Percentiles rank a stretch among this genome's conserved stretches.
phyloP scores from a whole-genome alignment of 1,140 invertebrate genomes.

The Nasonia longicornis region DNA sequence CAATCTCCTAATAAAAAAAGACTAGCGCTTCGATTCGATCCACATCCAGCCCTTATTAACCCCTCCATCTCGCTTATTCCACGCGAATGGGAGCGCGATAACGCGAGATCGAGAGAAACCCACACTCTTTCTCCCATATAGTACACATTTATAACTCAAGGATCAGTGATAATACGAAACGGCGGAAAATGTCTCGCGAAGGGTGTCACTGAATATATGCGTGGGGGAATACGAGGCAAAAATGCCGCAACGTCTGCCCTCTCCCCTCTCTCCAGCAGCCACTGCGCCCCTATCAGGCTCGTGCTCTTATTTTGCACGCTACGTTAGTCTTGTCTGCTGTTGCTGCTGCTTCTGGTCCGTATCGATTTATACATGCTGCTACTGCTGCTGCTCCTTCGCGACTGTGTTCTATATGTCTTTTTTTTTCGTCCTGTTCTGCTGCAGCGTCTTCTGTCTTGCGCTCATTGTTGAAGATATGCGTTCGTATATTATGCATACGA shows the following conservation, averaged over 20 bases:
- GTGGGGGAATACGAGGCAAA: background rate
- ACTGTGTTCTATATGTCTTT: slow-evolving; percentile 17
- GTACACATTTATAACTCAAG: too few species aligned
- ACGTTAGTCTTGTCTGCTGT: slow-evolving; percentile 26
- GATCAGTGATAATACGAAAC: too few species aligned
- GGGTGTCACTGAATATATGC: background rate
- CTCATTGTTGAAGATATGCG: background rate
- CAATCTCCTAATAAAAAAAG: too few species aligned
- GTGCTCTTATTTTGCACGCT: slow-evolving; percentile 24
- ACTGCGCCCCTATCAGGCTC: background rate
- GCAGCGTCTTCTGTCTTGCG: background rate
- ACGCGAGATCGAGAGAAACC: too few species aligned
- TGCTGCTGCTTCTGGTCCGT: slow-evolving; percentile 33
- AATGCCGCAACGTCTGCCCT: background rate
- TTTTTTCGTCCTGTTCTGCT: background rate
- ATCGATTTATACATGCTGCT: slow-evolving; percentile 48
- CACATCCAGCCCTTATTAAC: too few species aligned
- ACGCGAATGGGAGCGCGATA: too few species aligned
- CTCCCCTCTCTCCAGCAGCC: background rate
- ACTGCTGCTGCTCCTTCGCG: background rate
- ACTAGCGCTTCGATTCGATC: too few species aligned
- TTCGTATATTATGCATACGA: background rate
- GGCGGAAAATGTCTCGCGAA: background rate
- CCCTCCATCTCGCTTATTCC: too few species aligned
- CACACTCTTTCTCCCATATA: too few species aligned